Conservation (phyloP, 2,888 invertebrate genomes). For the Andrena chrysosceles region DNA sequence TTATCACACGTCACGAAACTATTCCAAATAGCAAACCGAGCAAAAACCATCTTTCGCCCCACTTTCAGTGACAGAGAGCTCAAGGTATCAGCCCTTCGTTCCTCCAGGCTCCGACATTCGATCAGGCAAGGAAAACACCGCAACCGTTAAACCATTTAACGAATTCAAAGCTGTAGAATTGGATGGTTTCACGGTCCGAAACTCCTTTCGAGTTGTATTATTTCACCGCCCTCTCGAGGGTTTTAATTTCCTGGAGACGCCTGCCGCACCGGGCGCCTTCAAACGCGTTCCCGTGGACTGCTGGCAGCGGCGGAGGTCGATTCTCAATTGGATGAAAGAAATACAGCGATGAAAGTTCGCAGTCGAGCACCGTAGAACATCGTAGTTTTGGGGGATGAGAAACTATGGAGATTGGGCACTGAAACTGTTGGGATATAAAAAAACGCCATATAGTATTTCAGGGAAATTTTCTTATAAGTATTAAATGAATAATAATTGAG, state of each 20-base stretch:
- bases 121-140: conserved; percentile 10
- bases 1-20: too few relatives aligned
- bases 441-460: too few relatives aligned
- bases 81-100: too few relatives aligned
- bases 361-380: background rate
- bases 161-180: conserved; percentile 8
- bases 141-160: conserved; percentile 15
- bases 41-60: too few relatives aligned
- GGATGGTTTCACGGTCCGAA: background rate
- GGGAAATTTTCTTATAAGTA: too few relatives aligned
- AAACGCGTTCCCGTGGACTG: background rate
- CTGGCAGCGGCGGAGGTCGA: background rate
- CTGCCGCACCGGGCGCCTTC: background rate
- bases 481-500: too few relatives aligned
- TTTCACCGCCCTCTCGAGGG: background rate
- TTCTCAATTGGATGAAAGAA: background rate
- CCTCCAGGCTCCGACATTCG: too few relatives aligned
- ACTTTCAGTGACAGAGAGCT: too few relatives aligned
- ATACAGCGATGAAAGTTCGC: background rate
- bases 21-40: too few relatives aligned
- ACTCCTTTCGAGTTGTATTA: background rate
- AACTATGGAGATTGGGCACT: background rate
- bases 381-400: background rate
- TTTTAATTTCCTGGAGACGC: conserved; percentile 15
- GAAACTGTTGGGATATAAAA: too few relatives aligned